Evolutionary conservation across 1,140 invertebrate genomes (phyloP).

Genomic region (Acromyrmex charruanus): DNA sequence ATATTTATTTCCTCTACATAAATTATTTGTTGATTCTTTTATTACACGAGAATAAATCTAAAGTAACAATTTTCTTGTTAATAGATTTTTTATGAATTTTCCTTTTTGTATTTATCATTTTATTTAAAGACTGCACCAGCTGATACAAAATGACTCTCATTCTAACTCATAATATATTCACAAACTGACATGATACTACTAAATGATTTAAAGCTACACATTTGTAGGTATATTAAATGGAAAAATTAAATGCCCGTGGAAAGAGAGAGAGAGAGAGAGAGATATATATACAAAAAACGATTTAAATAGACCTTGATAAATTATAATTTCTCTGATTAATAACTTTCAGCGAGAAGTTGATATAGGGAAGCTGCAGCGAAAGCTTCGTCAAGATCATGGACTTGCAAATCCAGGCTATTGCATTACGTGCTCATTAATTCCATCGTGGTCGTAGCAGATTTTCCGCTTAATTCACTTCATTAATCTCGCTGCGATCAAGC

Average conservation of each 20-base stretch:
- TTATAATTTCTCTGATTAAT: not conserved
- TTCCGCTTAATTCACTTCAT: conserved; percentile 53
- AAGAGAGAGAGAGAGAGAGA: too few relatives aligned
- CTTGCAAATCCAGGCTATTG: conserved; percentile 41
- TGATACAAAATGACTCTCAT: not conserved
- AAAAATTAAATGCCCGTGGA: too few relatives aligned
- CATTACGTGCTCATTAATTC: conserved; percentile 49
- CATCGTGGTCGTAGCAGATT: conserved; percentile 21
- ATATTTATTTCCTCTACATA: too few relatives aligned
- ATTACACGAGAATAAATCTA: too few relatives aligned
- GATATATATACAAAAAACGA: not conserved
- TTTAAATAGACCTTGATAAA: conserved; percentile 7
- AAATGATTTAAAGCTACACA: not conserved
- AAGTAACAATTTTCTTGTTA: not conserved
- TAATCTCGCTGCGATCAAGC: conserved; percentile 31
- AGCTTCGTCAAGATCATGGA: conserved; percentile 44
- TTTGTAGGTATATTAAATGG: conserved; percentile 9
- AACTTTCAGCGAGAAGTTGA: not conserved
- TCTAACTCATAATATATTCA: not conserved
- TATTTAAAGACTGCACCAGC: not conserved
- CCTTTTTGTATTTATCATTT: not conserved
- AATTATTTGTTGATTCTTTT: too few relatives aligned
- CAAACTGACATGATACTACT: not conserved
- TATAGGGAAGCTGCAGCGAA: conserved; percentile 27
- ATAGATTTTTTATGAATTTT: too few relatives aligned